Evolutionary conservation across 2,797 vertebrate species (phyloP).

Genomic region (Enteromius treurensis): DNA sequence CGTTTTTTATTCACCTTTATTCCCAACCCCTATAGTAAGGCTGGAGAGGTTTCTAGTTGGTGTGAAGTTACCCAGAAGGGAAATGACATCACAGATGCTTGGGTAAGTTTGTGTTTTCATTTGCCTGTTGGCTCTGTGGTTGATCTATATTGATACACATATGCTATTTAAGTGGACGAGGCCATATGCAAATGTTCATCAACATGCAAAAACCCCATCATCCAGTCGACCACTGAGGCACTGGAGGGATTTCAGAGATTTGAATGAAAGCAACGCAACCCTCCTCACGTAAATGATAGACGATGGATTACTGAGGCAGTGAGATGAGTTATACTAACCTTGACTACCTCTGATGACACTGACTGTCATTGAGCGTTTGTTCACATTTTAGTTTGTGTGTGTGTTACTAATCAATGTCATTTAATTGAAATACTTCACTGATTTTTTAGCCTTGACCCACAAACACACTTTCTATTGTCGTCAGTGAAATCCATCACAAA

Average conservation of each 20-base stretch:
- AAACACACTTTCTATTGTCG: not conserved
- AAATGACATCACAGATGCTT: not conserved
- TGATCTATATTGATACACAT: conserved; percentile 23
- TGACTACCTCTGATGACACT: not conserved
- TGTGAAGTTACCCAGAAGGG: not conserved
- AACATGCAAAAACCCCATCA: conserved; percentile 24
- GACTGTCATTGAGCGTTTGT: not conserved
- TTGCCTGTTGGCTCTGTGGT: not conserved
- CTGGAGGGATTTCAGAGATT: conserved; percentile 19
- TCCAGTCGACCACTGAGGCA: conserved; percentile 5
- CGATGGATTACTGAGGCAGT: not conserved
- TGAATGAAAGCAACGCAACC: conserved; percentile 18
- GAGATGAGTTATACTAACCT: not conserved
- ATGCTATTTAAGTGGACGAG: not conserved
- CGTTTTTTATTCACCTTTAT: not conserved
- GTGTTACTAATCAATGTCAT: not conserved
- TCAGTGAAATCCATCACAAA: not conserved
- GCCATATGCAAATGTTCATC: conserved; percentile 9
- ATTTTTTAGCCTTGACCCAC: not conserved
- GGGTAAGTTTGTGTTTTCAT: not conserved
- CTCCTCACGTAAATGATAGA: conserved; percentile 21
- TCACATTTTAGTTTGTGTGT: not conserved
- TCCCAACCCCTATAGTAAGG: not conserved
- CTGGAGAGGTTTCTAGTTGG: not conserved
- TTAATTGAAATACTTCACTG: not conserved